Base-by-base conservation (phyloP, 1,140 invertebrate species). In the Bombyx mandarina region DNA sequence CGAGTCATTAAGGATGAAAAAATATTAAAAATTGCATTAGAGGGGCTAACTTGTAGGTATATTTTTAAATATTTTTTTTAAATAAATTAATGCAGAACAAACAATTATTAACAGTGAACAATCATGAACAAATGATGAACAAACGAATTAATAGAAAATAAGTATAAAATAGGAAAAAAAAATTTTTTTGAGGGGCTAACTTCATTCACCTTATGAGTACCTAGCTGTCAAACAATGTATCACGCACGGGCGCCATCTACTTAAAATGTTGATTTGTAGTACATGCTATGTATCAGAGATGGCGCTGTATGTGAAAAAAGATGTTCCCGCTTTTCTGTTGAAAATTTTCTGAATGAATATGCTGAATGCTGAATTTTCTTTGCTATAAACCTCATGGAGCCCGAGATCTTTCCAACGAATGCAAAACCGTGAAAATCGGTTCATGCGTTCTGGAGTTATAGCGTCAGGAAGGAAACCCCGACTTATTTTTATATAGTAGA, bases 391-490 rank as follows among this genome's bases (percentile, higher is more conserved):
- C 54, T 53, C 59, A 56, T 22, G 50, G 51, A 54, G 57, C 45
- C 52, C 57, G 55, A 54, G 35, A 60, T 45, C 59, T 60, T 60
- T 56, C 59, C 50, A 60, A 60, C 59, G 59, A 56, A 60, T 52
- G 54, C 59, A 56, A 60, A 60, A 60, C 59, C 54, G 54, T 60
- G 48, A 54, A 56, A 60, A 55, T 60, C 53, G 58, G 58, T 56
- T 56, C 54, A 53, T 18, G 12, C 58, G 58, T 60, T 60, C 26
- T 59, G 53, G 56, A 58, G 56, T 58, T 61, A 56, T 56, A 61
- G 52, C 52, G 52, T 53, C 52, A 53, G 52, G 52, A 44, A 53
- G 52, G 52, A 53, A 53, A 53, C 42, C 52, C 43, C 12, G 52
- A 53, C 52, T 53, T 53, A 44, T 53, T 53, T 53, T 53, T 53